Evolutionary conservation across 2,797 vertebrate genomes (phyloP).

Genomic region (Peromyscus attwateri): DNA sequence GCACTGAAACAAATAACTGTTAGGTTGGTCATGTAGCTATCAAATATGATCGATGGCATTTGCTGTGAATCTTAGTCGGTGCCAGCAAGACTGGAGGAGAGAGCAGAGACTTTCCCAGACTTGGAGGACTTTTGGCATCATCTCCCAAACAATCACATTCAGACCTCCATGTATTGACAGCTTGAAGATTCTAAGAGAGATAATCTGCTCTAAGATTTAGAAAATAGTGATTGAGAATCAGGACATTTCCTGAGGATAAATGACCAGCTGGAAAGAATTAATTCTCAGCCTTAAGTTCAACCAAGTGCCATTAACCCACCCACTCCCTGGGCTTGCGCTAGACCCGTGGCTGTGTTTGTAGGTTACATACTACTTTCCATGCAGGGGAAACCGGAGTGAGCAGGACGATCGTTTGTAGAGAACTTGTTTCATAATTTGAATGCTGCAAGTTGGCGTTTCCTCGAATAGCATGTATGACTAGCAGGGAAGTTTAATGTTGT

Average conservation of each 20-base stretch:
- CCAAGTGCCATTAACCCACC: background rate
- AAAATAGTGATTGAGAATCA: slow-evolving; percentile 59
- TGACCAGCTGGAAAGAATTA: slow-evolving; percentile 81
- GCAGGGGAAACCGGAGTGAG: background rate
- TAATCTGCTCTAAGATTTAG: slow-evolving; percentile 86
- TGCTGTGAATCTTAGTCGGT: slow-evolving; percentile 21
- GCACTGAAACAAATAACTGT: background rate
- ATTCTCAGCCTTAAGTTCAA: slow-evolving; percentile 46
- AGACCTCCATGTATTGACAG: slow-evolving; percentile 77
- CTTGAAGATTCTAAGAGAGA: slow-evolving; percentile 84
- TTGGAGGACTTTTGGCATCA: background rate
- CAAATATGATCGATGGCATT: slow-evolving; percentile 19
- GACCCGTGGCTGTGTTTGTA: accelerated
- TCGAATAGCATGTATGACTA: background rate
- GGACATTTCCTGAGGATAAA: slow-evolving; percentile 86
- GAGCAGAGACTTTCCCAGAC: slow-evolving; percentile 6
- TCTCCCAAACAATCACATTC: background rate
- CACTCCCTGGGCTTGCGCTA: background rate
- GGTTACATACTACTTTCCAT: background rate
- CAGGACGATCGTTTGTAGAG: background rate
- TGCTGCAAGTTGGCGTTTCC: slow-evolving; percentile 8
- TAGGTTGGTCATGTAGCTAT: background rate
- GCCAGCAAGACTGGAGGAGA: slow-evolving; percentile 40
- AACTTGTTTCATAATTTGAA: background rate
- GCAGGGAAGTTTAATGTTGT: background rate